phyloP scores from a whole-genome alignment of 1,140 invertebrate genomes.

The Eupristina koningsbergeri region DNA sequence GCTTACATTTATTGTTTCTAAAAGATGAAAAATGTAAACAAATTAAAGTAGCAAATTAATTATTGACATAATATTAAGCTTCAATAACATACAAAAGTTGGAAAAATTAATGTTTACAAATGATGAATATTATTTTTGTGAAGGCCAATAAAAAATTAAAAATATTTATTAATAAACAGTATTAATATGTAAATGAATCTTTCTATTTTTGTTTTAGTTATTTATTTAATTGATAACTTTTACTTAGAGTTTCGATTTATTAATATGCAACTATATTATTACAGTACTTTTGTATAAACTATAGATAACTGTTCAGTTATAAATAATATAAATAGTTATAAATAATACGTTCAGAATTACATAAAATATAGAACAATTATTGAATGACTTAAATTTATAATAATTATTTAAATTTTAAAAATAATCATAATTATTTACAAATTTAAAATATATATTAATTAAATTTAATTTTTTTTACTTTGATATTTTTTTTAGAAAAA shows the following conservation, averaged over 20 bases:
- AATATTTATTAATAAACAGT: not conserved
- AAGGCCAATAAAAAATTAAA: not conserved
- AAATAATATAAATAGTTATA: too few relatives aligned
- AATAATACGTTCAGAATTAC: not conserved
- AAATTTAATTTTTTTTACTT: not conserved
- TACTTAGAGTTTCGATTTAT: not conserved
- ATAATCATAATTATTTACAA: slow-evolving; percentile 10
- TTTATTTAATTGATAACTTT: not conserved
- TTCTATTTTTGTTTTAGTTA: not conserved
- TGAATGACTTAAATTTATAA: too few relatives aligned
- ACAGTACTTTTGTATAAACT: not conserved
- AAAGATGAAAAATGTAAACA: not conserved
- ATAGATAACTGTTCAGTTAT: not conserved
- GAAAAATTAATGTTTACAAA: not conserved
- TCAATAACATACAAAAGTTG: not conserved
- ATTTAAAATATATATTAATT: not conserved
- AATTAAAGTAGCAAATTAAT: not conserved
- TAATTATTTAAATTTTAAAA: slow-evolving; percentile 1
- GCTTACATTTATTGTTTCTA: too few relatives aligned
- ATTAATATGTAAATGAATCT: not conserved
- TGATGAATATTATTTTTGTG: not conserved
- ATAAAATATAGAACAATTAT: not conserved
- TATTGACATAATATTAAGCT: not conserved
- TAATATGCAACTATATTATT: not conserved
- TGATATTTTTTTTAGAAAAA: not conserved